Evolutionary conservation across 2,888 invertebrate genomes (phyloP), one percentile per base, ranked within the genome.

Genomic region (Cabera pusaria): DNA sequence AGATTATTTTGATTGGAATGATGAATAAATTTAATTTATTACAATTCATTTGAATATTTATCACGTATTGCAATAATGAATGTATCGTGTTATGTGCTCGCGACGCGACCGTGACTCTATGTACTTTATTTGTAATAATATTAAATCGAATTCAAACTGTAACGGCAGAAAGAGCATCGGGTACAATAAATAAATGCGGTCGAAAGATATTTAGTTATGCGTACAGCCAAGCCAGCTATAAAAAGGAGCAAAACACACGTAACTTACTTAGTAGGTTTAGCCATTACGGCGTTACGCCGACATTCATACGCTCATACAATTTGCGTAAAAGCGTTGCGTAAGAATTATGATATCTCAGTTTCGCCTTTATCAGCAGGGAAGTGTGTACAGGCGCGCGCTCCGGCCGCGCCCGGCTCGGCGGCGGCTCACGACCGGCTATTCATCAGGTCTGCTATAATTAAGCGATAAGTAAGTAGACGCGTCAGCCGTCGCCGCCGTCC

Each of bases 391-490:
- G 11, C 27, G 27, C 8, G 17, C n/a, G 9, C 19, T 10, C 26
- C 14, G 14, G 14, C 14, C 6, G 23, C 9, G 14, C 2, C 26
- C 16, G 16, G 11, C 23, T 19, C 19, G 6, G 6, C 2, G 34
- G 10, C 41, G 31, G 27, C 28, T 33, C 29, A 38, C 16, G 41
- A 37, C 29, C 42, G 36, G 27, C 47, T 37, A 52, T 46, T 42
- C 47, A 48, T 50, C 39, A 46, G 21, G 28, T 22, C 11, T 17
- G 41, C 31, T 36, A 33, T 52, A 50, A 48, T 52, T 41, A 48
- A 48, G 49, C 44, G 48, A 50, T 53, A 46, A 53, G 48, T 48
- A 41, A 52, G 24, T 43, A 52, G 44, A 43, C 25, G 34, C 36
- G 52, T 44, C 44, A 40, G 37, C 34, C 33, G 24, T 29, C 27